Evolutionary conservation across 2,888 invertebrate genomes (phyloP).

Genomic region (Eristalis intricaria): DNA sequence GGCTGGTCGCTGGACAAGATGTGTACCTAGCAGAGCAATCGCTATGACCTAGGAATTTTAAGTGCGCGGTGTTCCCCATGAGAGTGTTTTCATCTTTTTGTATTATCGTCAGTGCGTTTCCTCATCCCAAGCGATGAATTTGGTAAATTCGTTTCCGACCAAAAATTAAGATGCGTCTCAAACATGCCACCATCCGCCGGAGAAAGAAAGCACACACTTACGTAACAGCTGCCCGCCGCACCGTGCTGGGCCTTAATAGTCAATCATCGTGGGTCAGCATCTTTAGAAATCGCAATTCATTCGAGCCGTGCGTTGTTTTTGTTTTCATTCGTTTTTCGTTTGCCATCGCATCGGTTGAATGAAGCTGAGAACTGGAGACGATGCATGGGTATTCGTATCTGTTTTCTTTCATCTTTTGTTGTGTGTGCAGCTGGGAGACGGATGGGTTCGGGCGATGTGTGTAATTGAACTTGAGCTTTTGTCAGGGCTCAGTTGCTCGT

Average conservation of each 20-base stretch:
- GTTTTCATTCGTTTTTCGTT: background rate
- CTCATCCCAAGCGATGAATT: constrained; percentile 23
- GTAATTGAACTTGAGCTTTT: constrained; percentile 9
- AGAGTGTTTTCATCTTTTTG: constrained; percentile 9
- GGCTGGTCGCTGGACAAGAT: background rate
- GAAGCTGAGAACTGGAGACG: constrained; percentile 25
- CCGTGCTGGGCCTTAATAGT: constrained; percentile 17
- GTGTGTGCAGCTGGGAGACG: background rate
- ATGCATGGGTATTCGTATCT: constrained; percentile 13
- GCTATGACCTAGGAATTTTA: constrained; percentile 38
- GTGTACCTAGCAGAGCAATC: background rate
- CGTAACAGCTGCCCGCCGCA: constrained; percentile 17
- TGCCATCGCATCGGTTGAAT: constrained; percentile 14
- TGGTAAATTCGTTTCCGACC: constrained; percentile 20
- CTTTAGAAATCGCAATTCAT: constrained; percentile 59
- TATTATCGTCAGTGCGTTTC: constrained; percentile 7
- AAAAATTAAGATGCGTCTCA: constrained; percentile 10
- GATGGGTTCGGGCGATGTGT: background rate
- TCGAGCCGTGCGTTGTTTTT: background rate
- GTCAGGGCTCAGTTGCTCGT: background rate
- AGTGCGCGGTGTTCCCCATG: constrained; percentile 12
- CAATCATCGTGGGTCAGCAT: constrained; percentile 52
- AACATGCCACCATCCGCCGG: constrained; percentile 9
- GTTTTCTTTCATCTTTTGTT: constrained; percentile 1
- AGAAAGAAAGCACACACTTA: constrained; percentile 41